Base-by-base conservation (phyloP, 2,797 vertebrate genomes). In the Erpetoichthys calabaricus region DNA sequence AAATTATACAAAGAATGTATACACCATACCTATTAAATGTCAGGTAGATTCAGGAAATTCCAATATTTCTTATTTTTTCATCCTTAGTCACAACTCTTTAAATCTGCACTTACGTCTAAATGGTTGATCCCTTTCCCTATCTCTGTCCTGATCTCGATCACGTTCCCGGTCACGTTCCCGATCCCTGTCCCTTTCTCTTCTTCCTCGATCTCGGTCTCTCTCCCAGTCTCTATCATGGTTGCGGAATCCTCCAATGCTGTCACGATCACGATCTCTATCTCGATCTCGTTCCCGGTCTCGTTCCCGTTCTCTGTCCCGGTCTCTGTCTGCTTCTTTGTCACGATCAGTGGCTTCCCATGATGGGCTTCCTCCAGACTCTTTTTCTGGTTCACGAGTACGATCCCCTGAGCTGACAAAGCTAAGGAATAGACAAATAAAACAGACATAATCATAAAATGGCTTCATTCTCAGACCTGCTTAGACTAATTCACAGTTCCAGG, bases 331-430 rank as follows among this genome's bases (percentile, higher is more conserved):
- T 3, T 56, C 72, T 0, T 76, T 75, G 0, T 70, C 68, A 1
- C 83, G 81, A 1, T 86, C 84, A 25, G 25, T 25, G 25, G 25
- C 25, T 25, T 25, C 25, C 25, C 25, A 25, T 25, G 25, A 25
- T 25, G 25, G 25, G 25, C 25, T 25, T 25, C 25, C 25, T 25
- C 25, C 25, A 25, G 25, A 25, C 25, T 25, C 25, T 25, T 25
- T 25, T 25, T 25, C 25, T 25, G 73, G 55, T 0, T 91, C 91
- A 47, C 86, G 77, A 62, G 86, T 76, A 8, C 88, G 76, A 45
- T 91, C 86, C 0, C 83, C 86, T 42, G 90, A 80, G 53, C 81
- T 89, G 57, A 94, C 88, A 7, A 96, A 95, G 70, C 92, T 96
- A 66, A 44, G 41, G 56, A 8, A 51, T 55, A 5, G 7, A 65